Conservation (phyloP, 2,888 invertebrate species). For the Branchellion lobata region DNA sequence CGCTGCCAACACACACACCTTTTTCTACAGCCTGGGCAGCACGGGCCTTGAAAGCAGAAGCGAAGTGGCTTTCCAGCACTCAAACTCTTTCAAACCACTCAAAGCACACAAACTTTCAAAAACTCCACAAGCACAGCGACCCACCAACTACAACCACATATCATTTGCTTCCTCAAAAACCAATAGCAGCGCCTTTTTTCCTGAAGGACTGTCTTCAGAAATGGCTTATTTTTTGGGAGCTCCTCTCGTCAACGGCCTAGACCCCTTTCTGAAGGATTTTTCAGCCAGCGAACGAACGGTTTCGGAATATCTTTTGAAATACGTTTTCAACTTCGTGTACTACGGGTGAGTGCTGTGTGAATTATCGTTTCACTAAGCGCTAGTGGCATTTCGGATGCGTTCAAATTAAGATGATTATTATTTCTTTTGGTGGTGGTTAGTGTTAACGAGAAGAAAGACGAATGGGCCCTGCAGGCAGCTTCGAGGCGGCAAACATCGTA, state of each 20-base stretch:
- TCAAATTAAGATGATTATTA: background rate
- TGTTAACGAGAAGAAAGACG: background rate
- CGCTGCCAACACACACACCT: slow-evolving; percentile 59
- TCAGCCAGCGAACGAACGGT: slow-evolving; percentile 56
- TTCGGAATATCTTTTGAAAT: slow-evolving; percentile 58
- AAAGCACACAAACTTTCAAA: no score
- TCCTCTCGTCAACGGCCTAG: slow-evolving; percentile 58
- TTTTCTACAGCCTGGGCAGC: slow-evolving; percentile 65
- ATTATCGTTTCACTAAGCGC: background rate
- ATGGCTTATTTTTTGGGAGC: slow-evolving; percentile 60
- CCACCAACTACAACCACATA: background rate
- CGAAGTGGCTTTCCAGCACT: background rate
- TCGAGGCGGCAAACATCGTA: background rate
- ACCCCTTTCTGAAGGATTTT: slow-evolving; percentile 55
- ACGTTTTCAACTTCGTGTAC: slow-evolving; percentile 61
- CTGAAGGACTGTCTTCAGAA: slow-evolving; percentile 58
- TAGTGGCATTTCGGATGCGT: background rate
- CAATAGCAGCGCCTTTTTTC: slow-evolving; percentile 49
- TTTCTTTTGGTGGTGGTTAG: no score
- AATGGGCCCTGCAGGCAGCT: background rate
- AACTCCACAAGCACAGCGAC: no score
- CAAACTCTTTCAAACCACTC: background rate
- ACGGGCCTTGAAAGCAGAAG: background rate
- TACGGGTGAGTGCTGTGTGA: slow-evolving; percentile 55
- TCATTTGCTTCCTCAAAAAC: background rate